phyloP scores from a whole-genome alignment of 2,888 invertebrate genomes.

The Acanthosepion esculentum region DNA sequence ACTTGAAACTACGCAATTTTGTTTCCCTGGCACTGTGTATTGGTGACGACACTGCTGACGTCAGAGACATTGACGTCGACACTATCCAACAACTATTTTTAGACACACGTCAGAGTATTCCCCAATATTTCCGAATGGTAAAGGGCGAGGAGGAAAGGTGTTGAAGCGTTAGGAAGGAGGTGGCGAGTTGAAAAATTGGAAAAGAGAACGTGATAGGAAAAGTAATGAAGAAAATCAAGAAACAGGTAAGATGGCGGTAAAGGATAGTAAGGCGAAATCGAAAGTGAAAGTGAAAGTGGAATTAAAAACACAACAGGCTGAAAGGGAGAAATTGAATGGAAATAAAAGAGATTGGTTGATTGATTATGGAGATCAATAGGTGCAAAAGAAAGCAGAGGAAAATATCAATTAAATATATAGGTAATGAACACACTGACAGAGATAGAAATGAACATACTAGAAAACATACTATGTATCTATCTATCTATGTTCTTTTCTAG shows the following conservation, averaged over 20 bases:
- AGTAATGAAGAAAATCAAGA: not conserved
- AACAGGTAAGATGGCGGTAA: not conserved
- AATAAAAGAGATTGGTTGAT: no score
- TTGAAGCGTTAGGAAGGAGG: not conserved
- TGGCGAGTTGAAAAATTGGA: not conserved
- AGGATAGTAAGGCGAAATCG: not conserved
- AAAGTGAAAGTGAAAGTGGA: not conserved
- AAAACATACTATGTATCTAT: no score
- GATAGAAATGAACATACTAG: no score
- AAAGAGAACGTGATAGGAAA: not conserved
- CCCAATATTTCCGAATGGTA: not conserved
- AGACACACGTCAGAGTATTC: not conserved
- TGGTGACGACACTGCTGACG: constrained; percentile 8
- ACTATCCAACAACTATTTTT: not conserved
- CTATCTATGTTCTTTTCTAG: no score
- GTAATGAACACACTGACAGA: no score
- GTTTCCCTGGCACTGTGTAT: constrained; percentile 4
- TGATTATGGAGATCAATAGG: no score
- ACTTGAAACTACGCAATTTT: not conserved
- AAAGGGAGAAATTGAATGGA: no score
- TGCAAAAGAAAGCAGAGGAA: no score
- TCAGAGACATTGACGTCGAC: not conserved
- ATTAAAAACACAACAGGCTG: no score
- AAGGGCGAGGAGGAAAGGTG: not conserved
- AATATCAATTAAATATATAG: no score